These are phyloP conservation scores for Paratilapia polleni DNA, from an alignment of 2,113 vertebrate genomes.

Conservation along the genomic window DNA sequence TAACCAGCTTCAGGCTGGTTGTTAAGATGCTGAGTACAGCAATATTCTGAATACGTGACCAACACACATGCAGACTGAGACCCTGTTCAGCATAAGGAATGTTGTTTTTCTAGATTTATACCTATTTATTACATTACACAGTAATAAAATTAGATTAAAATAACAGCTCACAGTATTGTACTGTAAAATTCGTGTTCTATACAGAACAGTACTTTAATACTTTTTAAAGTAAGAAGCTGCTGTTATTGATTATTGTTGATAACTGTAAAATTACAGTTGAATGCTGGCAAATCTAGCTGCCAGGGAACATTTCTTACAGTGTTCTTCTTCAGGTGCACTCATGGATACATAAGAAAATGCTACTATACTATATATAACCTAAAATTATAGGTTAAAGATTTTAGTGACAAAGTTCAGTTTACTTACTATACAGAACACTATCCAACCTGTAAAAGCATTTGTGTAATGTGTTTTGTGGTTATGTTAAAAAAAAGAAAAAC, in stretches of 20 bases:
- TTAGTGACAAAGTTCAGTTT: background rate
- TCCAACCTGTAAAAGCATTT: background rate
- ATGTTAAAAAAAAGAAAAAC: background rate
- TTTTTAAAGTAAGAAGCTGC: too few species aligned
- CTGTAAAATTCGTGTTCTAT: too few species aligned
- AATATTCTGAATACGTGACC: background rate
- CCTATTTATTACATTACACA: background rate
- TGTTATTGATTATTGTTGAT: too few species aligned
- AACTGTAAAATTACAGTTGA: too few species aligned
- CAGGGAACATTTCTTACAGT: too few species aligned
- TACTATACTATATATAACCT: background rate
- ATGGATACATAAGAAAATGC: background rate
- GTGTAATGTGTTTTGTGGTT: background rate
- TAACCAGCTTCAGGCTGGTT: background rate
- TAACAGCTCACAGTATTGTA: too few species aligned
- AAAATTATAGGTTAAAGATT: background rate
- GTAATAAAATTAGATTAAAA: accelerated
- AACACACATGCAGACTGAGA: background rate
- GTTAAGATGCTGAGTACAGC: background rate
- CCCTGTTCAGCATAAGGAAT: background rate
- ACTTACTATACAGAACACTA: background rate
- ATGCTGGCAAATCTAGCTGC: too few species aligned
- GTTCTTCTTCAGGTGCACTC: too few species aligned
- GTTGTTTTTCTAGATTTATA: background rate
- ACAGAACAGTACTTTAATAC: too few species aligned